A percentile compares a stretch with the other conserved stretches of the same genome.
These are phyloP conservation scores for Noctua comes DNA, from an alignment of 2,888 invertebrate genomes.

Conservation along the genomic window DNA sequence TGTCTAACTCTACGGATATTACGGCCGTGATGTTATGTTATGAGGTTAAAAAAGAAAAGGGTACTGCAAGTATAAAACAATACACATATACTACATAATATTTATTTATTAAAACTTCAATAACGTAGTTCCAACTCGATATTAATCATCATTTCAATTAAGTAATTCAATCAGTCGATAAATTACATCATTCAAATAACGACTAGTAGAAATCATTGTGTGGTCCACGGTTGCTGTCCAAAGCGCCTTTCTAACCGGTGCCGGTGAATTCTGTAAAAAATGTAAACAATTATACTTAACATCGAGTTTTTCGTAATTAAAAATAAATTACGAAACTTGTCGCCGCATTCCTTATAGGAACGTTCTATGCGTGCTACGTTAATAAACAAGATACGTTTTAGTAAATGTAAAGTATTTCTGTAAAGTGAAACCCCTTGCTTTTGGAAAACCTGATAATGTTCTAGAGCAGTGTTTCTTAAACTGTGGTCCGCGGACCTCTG, in stretches of 20 bases:
- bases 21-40: too few species aligned
- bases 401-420: background rate
- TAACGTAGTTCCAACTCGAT: conserved; percentile 9
- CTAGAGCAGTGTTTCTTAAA: too few species aligned
- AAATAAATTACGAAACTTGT: background rate
- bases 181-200: background rate
- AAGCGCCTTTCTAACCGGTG: conserved; percentile 5
- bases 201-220: conserved; percentile 13
- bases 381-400: background rate
- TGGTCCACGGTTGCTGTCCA: background rate
- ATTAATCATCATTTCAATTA: background rate
- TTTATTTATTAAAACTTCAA: conserved; percentile 10
- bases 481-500: too few species aligned
- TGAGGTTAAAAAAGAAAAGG: background rate
- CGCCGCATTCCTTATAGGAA: background rate
- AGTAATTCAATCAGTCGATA: too few species aligned
- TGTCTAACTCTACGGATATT: background rate
- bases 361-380: background rate
- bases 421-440: background rate
- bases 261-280: background rate
- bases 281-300: background rate
- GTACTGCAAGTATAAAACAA: background rate
- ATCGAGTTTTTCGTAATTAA: background rate
- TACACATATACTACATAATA: background rate
- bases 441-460: background rate